Evolutionary conservation across 2,797 vertebrate species (phyloP).

Genomic region (Crocodylus rhombifer): DNA sequence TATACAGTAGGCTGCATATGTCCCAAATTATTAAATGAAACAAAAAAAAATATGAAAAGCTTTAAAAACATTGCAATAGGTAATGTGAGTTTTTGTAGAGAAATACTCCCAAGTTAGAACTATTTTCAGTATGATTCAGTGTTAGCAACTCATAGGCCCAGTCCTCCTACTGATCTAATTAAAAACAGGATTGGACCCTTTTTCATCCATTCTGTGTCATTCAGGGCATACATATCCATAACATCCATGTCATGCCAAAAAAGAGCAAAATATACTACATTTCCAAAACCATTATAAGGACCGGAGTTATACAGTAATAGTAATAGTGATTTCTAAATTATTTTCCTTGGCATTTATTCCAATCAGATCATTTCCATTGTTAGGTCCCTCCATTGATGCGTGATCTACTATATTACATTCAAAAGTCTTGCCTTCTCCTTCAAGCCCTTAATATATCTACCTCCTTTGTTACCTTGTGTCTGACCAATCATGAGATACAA

Average conservation of each 20-base stretch:
- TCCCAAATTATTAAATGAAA: not conserved
- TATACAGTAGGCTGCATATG: not conserved
- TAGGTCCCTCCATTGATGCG: fast-evolving
- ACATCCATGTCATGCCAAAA: not conserved
- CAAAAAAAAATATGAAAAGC: not conserved
- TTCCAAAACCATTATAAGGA: not conserved
- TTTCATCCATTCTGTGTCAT: fast-evolving
- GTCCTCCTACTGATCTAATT: not conserved
- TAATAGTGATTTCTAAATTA: not conserved
- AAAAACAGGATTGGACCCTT: not conserved
- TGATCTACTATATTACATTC: not conserved
- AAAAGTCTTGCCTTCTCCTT: not conserved
- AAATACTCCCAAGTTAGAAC: too few species aligned
- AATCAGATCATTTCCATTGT: fast-evolving
- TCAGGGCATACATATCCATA: fast-evolving
- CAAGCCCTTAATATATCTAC: not conserved
- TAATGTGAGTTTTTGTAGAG: not conserved
- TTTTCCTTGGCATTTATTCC: not conserved
- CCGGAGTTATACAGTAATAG: fast-evolving
- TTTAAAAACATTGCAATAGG: not conserved
- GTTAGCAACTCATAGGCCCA: not conserved
- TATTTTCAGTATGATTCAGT: not conserved
- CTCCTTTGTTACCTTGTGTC: not conserved
- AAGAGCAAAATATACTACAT: not conserved
- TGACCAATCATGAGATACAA: not conserved